Evolutionary conservation across 2,797 vertebrate species (phyloP), one percentile per base, ranked within the genome.

Genomic region (Intellagama lesueurii): DNA sequence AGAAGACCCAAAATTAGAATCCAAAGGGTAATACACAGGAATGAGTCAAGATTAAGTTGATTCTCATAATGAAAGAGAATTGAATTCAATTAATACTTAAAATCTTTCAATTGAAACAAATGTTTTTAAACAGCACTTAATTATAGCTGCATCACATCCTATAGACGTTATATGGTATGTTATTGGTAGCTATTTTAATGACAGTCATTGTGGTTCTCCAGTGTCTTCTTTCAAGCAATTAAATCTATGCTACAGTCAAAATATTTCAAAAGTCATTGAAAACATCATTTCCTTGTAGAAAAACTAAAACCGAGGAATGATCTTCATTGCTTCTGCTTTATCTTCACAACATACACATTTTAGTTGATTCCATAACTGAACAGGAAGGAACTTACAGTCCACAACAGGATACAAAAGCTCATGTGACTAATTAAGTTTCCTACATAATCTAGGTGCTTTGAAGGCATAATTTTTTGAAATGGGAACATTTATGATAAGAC

Each of bases 191-290:
- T 49, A 76, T 91, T 81, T 82, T 88, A 56, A 78, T 90, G 87
- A 28, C 12, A 32, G 49, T 32, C 52, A 52, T 32, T 24, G 83
- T 40, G 44, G 77, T 87, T 93, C 70, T 92, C 85, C 87, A 91
- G 89, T 78, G 89, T 7, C 92, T 87, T 72, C 35, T 91, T 92
- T 7, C 11, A 89, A 92, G 82, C 93, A 94, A 94, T 94, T 82
- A 22, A 49, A 35, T 83, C 83, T 81, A 91, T 2, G 85, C 80
- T 30, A 86, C 17, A 47, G 52, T 88, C 4, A 85, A 92, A 92
- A 85, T 86, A 91, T 66, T 75, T 11, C 49, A 73, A 75, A 75
- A 66, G 28, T 17, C 72, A 47, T 14, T 1, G 3, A 35, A 85
- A 60, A 85, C 8, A 49, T 73, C 4, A 64, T 81, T 70, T 85